phyloP scores from a whole-genome alignment of 2,888 invertebrate genomes.

The Latrodectus elegans region DNA sequence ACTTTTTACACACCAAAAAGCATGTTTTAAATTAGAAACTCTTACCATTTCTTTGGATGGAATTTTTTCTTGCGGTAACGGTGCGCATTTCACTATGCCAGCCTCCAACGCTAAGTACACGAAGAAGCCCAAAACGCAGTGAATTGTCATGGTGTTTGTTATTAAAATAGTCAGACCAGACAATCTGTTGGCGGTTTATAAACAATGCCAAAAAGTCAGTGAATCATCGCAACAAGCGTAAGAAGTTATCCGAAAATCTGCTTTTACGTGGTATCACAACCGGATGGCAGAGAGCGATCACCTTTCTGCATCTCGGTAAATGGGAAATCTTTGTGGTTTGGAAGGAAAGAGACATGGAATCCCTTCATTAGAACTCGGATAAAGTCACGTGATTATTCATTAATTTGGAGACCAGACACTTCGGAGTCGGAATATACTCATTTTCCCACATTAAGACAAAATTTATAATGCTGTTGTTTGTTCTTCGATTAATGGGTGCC shows the following conservation, averaged over 20 bases:
- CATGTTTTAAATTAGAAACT: not conserved
- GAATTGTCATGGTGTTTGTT: too few relatives aligned
- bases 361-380: constrained; percentile 30
- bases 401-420: constrained; percentile 52
- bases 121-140: too few relatives aligned
- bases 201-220: too few relatives aligned
- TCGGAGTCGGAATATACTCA: constrained; percentile 22
- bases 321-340: constrained; percentile 23
- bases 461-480: too few relatives aligned
- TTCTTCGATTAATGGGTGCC: too few relatives aligned
- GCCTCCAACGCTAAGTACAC: too few relatives aligned
- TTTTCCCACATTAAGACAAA: too few relatives aligned
- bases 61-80: constrained; percentile 48
- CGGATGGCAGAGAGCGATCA: constrained; percentile 11
- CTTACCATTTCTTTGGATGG: constrained; percentile 65
- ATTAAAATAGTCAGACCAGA: too few relatives aligned
- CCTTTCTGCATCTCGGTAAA: constrained; percentile 30
- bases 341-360: not conserved
- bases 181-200: too few relatives aligned
- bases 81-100: constrained; percentile 1
- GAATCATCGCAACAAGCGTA: too few relatives aligned
- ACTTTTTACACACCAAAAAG: not conserved
- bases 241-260: not conserved
- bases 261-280: not conserved
- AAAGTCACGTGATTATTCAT: constrained; percentile 45